Evolutionary conservation across 2,113 vertebrate genomes (phyloP).

Genomic region (Cephalopholis sonnerati): DNA sequence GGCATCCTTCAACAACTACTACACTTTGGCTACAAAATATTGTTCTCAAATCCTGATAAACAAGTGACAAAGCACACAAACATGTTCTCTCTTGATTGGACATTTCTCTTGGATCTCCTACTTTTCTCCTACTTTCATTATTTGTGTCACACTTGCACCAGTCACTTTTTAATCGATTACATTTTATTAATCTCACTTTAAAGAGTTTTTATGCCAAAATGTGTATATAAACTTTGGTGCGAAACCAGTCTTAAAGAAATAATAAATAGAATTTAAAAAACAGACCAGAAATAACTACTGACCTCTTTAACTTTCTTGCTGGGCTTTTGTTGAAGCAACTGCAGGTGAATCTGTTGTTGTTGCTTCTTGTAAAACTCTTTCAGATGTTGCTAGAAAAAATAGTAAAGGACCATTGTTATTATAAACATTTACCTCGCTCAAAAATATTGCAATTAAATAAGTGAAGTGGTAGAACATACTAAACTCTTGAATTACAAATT

Average conservation of each 20-base stretch:
- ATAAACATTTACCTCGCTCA: not conserved
- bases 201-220: not conserved
- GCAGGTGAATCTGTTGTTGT: slow-evolving; percentile 95
- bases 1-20: not conserved
- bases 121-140: not conserved
- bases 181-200: not conserved
- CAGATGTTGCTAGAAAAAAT: slow-evolving; percentile 95
- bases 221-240: not conserved
- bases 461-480: no score
- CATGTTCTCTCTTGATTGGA: not conserved
- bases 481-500: not conserved
- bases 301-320: slow-evolving; percentile 93
- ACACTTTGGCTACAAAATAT: not conserved
- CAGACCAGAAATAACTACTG: not conserved
- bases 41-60: not conserved
- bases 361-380: slow-evolving; percentile 98
- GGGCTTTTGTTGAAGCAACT: slow-evolving; percentile 92
- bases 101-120: not conserved
- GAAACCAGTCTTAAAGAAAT: not conserved
- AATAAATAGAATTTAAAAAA: not conserved
- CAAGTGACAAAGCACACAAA: not conserved
- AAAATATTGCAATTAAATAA: not conserved
- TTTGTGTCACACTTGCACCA: not conserved
- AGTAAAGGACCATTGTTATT: not conserved
- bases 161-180: not conserved